Evolutionary conservation across 2,113 vertebrate genomes (phyloP), one percentile per base, ranked within the genome.

Genomic region (Bolborhynchus lineola): DNA sequence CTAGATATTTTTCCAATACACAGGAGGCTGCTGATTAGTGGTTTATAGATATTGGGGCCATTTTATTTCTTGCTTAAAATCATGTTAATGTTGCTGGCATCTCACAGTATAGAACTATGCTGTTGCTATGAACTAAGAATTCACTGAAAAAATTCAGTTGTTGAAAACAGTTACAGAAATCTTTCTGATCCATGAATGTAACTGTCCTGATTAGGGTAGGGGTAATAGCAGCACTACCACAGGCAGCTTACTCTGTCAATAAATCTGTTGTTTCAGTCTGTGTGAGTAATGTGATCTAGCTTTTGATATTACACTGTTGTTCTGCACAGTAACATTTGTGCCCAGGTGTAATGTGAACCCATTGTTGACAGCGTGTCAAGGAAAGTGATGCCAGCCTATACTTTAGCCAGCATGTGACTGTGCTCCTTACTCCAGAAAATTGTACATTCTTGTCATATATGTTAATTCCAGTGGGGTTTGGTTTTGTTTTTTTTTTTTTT

Each of bases 1-100:
- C 69, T 88, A 82, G 84, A 37, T 96, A 44, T 55, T 93, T 96
- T 96, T 95, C 90, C 80, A 74, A 10, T 78, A 5, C 79, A 75
- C 4, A 8, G 41, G 46, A 86, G 4, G 59, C 82, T 93, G 64
- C 6, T 35, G 49, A 21, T 88, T 74, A 59, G 63, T 49, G 80
- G 3, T 47, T 86, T 18, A 13, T 68, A 74, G 68, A 74, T 46
- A 20, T 17, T 63, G 69, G 74, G 67, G 57, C 86, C 49, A 42
- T 90, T 81, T 29, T 25, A 16, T 80, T 55, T 39, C 42, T 81
- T 59, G 63, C 53, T 85, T n/a, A 28, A 87, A 49, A 62, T 10
- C 0, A 2, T 19, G 69, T 21, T 65, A 8, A 12, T 31, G 39
- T 25, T 19, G 15, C 62, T 68, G 53, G 44, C 76, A 16, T 82